These are phyloP conservation scores for Chitala chitala DNA, from an alignment of 2,113 vertebrate genomes.

Conservation along the genomic window DNA sequence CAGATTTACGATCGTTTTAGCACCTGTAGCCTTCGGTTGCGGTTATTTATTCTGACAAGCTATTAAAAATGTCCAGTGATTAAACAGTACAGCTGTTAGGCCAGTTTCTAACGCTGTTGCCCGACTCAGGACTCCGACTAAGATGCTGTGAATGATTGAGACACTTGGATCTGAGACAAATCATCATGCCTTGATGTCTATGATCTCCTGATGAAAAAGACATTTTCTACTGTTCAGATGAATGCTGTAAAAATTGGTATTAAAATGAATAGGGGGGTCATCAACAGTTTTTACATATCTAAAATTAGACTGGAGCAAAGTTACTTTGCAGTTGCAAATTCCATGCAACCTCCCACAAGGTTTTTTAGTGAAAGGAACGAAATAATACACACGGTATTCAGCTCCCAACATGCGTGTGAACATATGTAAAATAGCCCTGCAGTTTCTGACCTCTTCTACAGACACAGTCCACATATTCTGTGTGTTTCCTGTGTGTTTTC, in stretches of 20 bases:
- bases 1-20: not conserved
- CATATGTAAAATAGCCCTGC: too few species aligned
- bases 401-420: too few species aligned
- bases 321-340: too few species aligned
- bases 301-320: too few species aligned
- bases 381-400: too few species aligned
- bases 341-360: too few species aligned
- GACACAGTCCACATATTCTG: too few species aligned
- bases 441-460: too few species aligned
- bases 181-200: not conserved
- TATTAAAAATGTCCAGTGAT: not conserved
- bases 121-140: not conserved
- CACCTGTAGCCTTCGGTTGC: not conserved
- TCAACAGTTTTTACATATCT: too few species aligned
- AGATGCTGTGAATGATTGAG: too few species aligned
- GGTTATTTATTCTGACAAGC: slow-evolving; percentile 14
- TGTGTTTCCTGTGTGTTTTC: too few species aligned
- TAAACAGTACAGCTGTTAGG: slow-evolving; percentile 19
- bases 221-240: not conserved
- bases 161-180: not conserved
- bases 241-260: not conserved
- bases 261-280: not conserved
- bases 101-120: not conserved
- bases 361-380: too few species aligned
- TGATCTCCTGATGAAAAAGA: not conserved